Percentiles rank a stretch among this genome's conserved stretches.
Evolutionary conservation across 2,888 invertebrate genomes (phyloP).

Genomic region (Tubiluchus corallicola): DNA sequence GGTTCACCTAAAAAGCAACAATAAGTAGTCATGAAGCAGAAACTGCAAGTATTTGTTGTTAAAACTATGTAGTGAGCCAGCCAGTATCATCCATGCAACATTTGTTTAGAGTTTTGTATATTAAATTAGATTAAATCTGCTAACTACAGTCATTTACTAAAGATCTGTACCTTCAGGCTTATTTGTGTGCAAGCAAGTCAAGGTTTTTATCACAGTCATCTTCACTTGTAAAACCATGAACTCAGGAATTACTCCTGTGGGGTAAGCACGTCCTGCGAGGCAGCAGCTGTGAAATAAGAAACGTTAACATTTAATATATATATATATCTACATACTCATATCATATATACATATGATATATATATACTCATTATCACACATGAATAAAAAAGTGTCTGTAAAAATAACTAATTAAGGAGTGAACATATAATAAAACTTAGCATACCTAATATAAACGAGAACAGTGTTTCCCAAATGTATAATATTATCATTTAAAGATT

Average conservation of each 20-base stretch:
- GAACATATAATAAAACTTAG: slow-evolving; percentile 1
- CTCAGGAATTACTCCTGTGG: slow-evolving; percentile 47
- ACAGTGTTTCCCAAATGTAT: slow-evolving; percentile 56
- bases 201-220: slow-evolving; percentile 41
- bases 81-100: too few species aligned
- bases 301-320: neutral
- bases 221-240: slow-evolving; percentile 45
- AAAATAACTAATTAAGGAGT: neutral
- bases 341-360: neutral
- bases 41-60: too few species aligned
- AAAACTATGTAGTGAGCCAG: too few species aligned
- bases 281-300: slow-evolving; percentile 38
- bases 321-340: neutral
- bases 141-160: neutral
- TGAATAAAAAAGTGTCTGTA: slow-evolving; percentile 8
- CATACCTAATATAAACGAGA: slow-evolving; percentile 53
- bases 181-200: slow-evolving; percentile 41
- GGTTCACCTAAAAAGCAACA: slow-evolving; percentile 19
- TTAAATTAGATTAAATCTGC: neutral
- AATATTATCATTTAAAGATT: slow-evolving; percentile 23
- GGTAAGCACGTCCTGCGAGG: slow-evolving; percentile 65
- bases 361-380: neutral
- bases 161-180: slow-evolving; percentile 28
- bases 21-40: too few species aligned
- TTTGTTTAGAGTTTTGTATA: neutral